Percentiles rank a stretch among this genome's conserved stretches.
These are phyloP conservation scores for Antedon mediterranea DNA, from an alignment of 53 echinoderm and acorn worm genomes.

Conservation along the genomic window DNA sequence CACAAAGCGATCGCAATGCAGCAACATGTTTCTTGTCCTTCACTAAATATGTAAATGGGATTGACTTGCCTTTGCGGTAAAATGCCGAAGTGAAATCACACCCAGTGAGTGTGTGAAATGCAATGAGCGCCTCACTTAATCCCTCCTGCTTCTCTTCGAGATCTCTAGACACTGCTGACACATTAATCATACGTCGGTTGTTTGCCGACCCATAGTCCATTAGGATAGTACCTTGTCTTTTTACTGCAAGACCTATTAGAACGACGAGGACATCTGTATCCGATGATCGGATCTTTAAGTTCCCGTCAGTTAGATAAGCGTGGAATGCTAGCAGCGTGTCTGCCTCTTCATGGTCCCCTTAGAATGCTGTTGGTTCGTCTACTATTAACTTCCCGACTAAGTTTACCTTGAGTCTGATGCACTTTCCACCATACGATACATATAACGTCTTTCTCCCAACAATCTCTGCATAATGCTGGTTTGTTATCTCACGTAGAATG, in stretches of 20 bases:
- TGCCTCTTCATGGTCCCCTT: conserved; percentile 20
- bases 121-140: conserved; percentile 15
- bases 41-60: too few relatives aligned
- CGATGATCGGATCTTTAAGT: conserved; percentile 19
- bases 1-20: too few relatives aligned
- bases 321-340: conserved; percentile 28
- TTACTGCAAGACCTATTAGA: neutral
- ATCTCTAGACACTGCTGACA: conserved; percentile 3
- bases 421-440: conserved; percentile 23
- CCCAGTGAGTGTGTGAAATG: conserved; percentile 17
- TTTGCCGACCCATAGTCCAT: conserved; percentile 29
- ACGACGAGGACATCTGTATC: conserved; percentile 14
- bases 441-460: conserved; percentile 28
- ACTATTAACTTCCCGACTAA: too few relatives aligned
- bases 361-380: conserved; percentile 24
- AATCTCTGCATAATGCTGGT: conserved; percentile 33
- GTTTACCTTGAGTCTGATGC: conserved; percentile 11
- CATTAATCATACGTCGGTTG: conserved; percentile 11
- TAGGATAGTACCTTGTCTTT: conserved; percentile 11
- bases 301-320: conserved; percentile 16
- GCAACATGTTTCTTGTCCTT: too few relatives aligned
- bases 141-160: conserved; percentile 17
- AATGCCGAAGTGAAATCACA: conserved; percentile 6
- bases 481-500: conserved; percentile 20
- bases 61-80: neutral